These are phyloP conservation scores for Rhodophaea formosa DNA, from an alignment of 2,888 invertebrate genomes.

Conservation along the genomic window DNA sequence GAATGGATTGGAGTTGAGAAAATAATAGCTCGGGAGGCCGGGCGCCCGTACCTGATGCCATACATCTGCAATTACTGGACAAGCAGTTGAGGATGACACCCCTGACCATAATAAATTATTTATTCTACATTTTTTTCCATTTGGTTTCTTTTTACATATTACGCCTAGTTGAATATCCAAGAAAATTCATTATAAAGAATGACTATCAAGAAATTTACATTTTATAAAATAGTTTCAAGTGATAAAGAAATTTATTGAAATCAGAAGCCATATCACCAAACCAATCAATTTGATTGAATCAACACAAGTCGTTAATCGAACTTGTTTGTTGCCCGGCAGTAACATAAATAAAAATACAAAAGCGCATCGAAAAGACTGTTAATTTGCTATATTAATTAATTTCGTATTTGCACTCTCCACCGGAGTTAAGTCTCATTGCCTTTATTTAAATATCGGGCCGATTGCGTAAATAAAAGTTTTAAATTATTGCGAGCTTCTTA, in stretches of 20 bases:
- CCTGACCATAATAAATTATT: too few species aligned
- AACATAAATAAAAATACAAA: conserved; percentile 33
- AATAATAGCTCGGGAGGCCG: too few species aligned
- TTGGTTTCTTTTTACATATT: too few species aligned
- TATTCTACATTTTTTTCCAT: too few species aligned
- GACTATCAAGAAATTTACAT: too few species aligned
- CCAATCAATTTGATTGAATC: conserved; percentile 63
- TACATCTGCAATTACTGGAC: too few species aligned
- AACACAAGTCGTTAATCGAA: conserved; percentile 53
- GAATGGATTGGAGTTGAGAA: too few species aligned
- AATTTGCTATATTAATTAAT: conserved; percentile 55
- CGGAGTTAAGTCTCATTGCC: conserved; percentile 20
- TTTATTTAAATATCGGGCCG: conserved; percentile 5
- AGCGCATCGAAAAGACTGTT: conserved; percentile 49
- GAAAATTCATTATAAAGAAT: too few species aligned
- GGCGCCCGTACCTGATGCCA: too few species aligned
- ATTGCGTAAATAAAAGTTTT: conserved; percentile 1
- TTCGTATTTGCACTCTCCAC: conserved; percentile 32
- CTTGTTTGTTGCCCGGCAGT: conserved; percentile 40
- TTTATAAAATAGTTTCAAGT: too few species aligned
- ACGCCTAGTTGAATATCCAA: too few species aligned
- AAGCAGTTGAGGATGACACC: too few species aligned
- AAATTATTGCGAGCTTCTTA: not conserved
- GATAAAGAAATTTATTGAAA: not conserved
- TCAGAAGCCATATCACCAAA: conserved; percentile 11